Evolutionary conservation across 2,888 invertebrate species (phyloP), one percentile per base, ranked within the genome.

Genomic region (Drosophila algonquin): DNA sequence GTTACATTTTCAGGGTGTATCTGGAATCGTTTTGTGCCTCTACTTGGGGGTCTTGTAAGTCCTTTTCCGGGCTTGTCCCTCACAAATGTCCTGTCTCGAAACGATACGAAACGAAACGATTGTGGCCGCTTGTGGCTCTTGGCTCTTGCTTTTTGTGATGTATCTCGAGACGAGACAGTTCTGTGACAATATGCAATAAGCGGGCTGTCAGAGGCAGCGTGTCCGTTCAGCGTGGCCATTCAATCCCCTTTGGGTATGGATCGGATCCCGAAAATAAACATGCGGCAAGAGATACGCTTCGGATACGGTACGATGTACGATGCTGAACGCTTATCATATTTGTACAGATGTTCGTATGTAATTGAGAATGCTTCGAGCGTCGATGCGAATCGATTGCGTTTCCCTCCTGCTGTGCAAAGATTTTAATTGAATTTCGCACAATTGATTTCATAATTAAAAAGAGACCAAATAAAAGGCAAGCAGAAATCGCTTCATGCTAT

Each of bases 101-200:
- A 32, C 32, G 9, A 32, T 8, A 72, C 62, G 60, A 63, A 46
- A 61, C 53, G 64, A 60, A 68, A 61, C 73, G 75, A 73, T 73
- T 77, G 75, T 40, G 40, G 14, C 40, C 40, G 63, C 71, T 77
- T 75, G 57, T 65, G 71, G 64, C 65, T 73, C 46, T 63, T 65
- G 71, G 64, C 65, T 73, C 46, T 63, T 73, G 56, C 44, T 54
- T 54, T 65, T 48, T 57, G 35, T 27, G 55, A 44, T 67, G 74
- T 73, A 58, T 65, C 64, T 59, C 54, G 60, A 70, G 67, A 52
- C 54, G 60, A 70, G 67, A 52, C 75, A 81, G 77, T 86, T 80
- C 75, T n/a, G n/a, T 40, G 40, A 40, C 40, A 88, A 86, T 87
- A 79, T 86, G 75, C 87, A 86, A 86, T 88, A 83, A 86, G 79